phyloP scores from a whole-genome alignment of 1,140 invertebrate genomes.

The Coelopa frigida region DNA sequence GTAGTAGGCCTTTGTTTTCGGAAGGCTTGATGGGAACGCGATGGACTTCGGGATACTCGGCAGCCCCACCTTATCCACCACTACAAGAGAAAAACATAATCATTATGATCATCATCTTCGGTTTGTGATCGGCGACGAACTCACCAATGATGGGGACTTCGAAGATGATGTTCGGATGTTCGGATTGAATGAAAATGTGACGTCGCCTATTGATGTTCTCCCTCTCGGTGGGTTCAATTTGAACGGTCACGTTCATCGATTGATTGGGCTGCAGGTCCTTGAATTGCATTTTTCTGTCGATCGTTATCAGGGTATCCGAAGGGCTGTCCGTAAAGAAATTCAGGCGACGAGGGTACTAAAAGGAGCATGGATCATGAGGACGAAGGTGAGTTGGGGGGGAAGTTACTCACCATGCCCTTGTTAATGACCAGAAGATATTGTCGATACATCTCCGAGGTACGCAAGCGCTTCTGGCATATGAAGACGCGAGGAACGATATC shows the following conservation, averaged over 20 bases:
- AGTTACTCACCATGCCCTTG: conserved; percentile 9
- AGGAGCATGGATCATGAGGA: not conserved
- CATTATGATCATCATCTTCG: not conserved
- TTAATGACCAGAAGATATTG: conserved; percentile 8
- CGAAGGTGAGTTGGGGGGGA: not conserved
- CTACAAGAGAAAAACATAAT: conserved; percentile 1
- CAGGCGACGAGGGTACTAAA: conserved; percentile 27
- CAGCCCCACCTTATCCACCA: not conserved
- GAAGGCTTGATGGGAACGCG: conserved; percentile 21
- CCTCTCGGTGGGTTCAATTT: conserved; percentile 11
- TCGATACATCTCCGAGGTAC: not conserved
- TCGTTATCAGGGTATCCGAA: conserved; percentile 16
- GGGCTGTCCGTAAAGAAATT: conserved; percentile 23
- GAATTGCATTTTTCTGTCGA: conserved; percentile 12
- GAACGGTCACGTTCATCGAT: conserved; percentile 19
- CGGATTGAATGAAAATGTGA: conserved; percentile 23
- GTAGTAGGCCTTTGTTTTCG: conserved; percentile 18
- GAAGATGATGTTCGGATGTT: conserved; percentile 35
- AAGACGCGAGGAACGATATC: conserved; percentile 11
- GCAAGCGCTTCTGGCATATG: conserved; percentile 7
- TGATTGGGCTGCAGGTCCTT: conserved; percentile 25
- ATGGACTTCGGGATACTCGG: conserved; percentile 16
- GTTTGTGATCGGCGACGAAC: too few species aligned
- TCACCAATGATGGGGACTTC: conserved; percentile 31
- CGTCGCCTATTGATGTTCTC: conserved; percentile 21